Conservation (phyloP, 2,113 vertebrate species). For the Colinus virginianus region DNA sequence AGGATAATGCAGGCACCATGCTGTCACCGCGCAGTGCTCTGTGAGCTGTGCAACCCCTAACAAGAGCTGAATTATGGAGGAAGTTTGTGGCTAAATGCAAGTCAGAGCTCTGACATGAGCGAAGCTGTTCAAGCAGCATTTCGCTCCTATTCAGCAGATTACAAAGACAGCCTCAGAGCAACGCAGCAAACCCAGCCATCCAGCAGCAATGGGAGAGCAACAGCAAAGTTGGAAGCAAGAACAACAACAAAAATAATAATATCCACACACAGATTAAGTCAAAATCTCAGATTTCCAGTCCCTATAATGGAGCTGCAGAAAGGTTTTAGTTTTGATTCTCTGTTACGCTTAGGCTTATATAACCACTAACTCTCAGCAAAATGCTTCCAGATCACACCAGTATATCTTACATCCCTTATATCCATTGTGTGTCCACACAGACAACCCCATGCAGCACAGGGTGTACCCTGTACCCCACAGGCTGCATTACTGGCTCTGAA, state of each 20-base stretch:
- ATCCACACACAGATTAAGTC: conserved; percentile 16
- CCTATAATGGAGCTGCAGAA: conserved; percentile 12
- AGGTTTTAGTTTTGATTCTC: conserved; percentile 28
- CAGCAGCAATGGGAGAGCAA: background rate
- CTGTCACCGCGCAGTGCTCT: background rate
- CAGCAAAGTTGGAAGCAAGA: background rate
- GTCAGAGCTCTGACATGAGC: background rate
- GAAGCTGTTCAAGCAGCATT: background rate
- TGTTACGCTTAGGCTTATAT: conserved; percentile 28
- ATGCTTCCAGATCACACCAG: conserved; percentile 42
- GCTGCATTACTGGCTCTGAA: background rate
- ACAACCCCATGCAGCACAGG: conserved; percentile 43
- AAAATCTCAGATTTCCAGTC: conserved; percentile 26
- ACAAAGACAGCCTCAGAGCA: background rate
- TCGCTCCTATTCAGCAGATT: background rate
- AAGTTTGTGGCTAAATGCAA: background rate
- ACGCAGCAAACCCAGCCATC: background rate
- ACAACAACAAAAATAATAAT: background rate
- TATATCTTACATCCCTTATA: conserved; percentile 7
- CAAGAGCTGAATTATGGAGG: background rate
- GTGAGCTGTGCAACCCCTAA: rapidly evolving
- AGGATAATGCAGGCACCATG: rapidly evolving
- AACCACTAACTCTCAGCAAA: conserved; percentile 48
- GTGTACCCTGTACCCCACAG: background rate
- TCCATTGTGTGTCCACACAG: conserved; percentile 38